Conservation (phyloP, 1,140 invertebrate genomes). For the Calliopsis andreniformis region DNA sequence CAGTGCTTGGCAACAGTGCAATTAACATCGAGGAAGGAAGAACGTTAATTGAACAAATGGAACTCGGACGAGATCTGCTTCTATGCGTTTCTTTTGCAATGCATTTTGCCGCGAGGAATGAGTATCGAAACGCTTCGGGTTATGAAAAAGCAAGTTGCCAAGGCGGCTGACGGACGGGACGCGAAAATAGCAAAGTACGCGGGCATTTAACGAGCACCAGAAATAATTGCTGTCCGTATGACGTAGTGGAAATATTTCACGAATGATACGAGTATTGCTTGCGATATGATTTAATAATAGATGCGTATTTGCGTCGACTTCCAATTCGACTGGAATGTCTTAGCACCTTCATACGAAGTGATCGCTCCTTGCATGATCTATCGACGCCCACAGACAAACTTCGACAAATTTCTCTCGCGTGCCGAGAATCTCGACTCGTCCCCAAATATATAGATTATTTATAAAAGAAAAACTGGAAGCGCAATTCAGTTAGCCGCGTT, state of each 20-base stretch:
- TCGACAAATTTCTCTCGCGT: too few species aligned
- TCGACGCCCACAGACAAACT: too few species aligned
- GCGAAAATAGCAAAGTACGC: conserved; percentile 60
- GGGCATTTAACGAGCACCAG: conserved; percentile 57
- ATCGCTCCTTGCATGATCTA: not conserved
- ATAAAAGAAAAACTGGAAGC: too few species aligned
- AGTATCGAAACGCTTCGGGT: not conserved
- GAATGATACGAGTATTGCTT: conserved; percentile 35
- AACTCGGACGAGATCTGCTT: not conserved
- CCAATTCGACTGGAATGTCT: too few species aligned
- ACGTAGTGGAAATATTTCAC: conserved; percentile 38
- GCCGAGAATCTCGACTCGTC: too few species aligned
- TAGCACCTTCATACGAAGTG: not conserved
- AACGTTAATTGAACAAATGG: not conserved
- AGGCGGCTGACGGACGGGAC: conserved; percentile 6
- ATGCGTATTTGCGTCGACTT: not conserved
- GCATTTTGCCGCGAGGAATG: not conserved
- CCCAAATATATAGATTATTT: too few species aligned
- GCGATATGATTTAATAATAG: conserved; percentile 14
- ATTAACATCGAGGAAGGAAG: too few species aligned
- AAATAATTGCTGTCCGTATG: conserved; percentile 46
- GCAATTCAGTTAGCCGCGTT: too few species aligned
- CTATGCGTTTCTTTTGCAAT: not conserved
- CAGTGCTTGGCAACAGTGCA: too few species aligned
- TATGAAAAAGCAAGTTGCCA: not conserved